These are phyloP conservation scores for Coptodon bakossiorum DNA, from an alignment of 2,113 vertebrate genomes.

Conservation along the genomic window DNA sequence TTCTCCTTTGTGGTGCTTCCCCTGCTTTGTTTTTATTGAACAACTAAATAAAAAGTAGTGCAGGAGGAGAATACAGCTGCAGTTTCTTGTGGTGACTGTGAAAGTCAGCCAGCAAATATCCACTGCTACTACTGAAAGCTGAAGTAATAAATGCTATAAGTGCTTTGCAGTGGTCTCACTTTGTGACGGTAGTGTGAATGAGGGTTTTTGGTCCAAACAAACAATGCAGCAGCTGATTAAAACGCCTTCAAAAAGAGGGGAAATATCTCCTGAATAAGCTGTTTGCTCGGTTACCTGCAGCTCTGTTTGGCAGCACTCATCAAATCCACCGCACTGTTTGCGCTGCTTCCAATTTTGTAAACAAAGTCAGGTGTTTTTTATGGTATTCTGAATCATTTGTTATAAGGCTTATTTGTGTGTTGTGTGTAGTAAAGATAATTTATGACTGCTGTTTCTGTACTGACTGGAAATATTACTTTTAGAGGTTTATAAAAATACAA, in stretches of 20 bases:
- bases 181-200: neutral
- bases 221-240: neutral
- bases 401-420: neutral
- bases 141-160: neutral
- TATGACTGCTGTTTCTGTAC: neutral
- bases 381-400: neutral
- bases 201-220: neutral
- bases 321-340: neutral
- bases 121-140: neutral
- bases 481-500: neutral
- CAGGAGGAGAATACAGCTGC: neutral
- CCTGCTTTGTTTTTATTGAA: neutral
- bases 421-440: neutral
- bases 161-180: neutral
- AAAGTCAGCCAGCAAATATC: neutral
- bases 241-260: neutral
- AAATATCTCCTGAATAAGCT: neutral
- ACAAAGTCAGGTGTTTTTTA: neutral
- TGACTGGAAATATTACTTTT: neutral
- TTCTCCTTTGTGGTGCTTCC: neutral
- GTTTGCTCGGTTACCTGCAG: neutral
- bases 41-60: neutral
- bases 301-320: neutral
- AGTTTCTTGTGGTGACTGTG: neutral
- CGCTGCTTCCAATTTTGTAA: neutral